Base-by-base conservation (phyloP, 2,888 invertebrate species). In the Sepioteuthis lessoniana region DNA sequence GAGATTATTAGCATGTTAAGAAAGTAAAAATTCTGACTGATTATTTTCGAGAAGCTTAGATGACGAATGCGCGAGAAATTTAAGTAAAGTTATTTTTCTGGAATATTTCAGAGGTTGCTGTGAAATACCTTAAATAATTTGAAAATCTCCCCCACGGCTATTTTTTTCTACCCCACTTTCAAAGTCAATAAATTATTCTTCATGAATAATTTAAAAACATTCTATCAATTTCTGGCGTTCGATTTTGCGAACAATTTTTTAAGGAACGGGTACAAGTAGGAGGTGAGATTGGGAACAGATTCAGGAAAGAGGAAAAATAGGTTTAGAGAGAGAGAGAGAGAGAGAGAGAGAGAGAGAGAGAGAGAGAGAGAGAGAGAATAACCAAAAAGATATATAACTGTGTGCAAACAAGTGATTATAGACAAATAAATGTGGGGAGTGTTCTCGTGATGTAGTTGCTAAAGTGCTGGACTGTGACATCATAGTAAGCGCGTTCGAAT, bases 311-410 rank as follows among this genome's bases (percentile, higher is more conserved):
- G 1, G 13, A 76, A 76, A 76, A n/a, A 28, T 21, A 1, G 28
- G 28, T 1, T 3, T 7, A 1, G 19, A 13, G 1, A 19, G 19
- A 60, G 2, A 7, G 1, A 7, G 1, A 19, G 1, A 28, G 0
- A 2, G 1, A 28, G 25, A 28, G 28, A 13, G 25, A 60, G 13
- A 28, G 1, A 28, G 1, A 60, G 1, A 28, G 1, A 28, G 1
- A 28, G 25, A 19, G 5, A 25, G 13, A 28, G 19, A 25, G 19
- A 25, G 50, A n/a, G n/a, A n/a, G n/a, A n/a, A n/a, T n/a, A n/a
- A n/a, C n/a, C n/a, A n/a, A n/a, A n/a, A n/a, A n/a, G n/a, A n/a
- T n/a, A n/a, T n/a, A n/a, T n/a, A n/a, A n/a, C n/a, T n/a, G n/a
- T n/a, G n/a, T n/a, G n/a, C n/a, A n/a, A n/a, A n/a, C n/a, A n/a